Evolutionary conservation across 2,113 vertebrate genomes (phyloP).

Genomic region (Muntiacus reevesi): DNA sequence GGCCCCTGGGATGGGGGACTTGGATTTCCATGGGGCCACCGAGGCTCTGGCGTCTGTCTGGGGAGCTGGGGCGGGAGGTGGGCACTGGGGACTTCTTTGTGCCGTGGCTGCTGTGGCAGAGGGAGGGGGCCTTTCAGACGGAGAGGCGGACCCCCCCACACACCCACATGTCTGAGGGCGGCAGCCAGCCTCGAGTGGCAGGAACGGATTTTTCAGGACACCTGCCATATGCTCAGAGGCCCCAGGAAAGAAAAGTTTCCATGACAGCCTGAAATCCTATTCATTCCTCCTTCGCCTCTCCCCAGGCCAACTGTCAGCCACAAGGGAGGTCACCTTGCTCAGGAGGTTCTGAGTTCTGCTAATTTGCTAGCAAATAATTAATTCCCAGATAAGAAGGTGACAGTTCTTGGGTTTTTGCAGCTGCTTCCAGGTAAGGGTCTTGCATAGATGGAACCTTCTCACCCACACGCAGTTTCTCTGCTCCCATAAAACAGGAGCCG

Average conservation of each 20-base stretch:
- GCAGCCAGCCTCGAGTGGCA: conserved; percentile 69
- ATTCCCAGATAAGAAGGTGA: background rate
- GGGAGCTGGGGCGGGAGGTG: background rate
- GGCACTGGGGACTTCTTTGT: conserved; percentile 42
- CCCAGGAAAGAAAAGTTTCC: conserved; percentile 82
- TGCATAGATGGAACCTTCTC: background rate
- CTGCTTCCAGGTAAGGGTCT: background rate
- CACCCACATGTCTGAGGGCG: background rate
- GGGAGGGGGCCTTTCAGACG: background rate
- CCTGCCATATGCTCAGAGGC: conserved; percentile 84
- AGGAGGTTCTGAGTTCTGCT: background rate
- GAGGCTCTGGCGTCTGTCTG: background rate
- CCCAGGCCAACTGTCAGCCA: background rate
- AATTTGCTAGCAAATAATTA: background rate
- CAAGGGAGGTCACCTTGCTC: background rate
- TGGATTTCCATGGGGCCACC: background rate
- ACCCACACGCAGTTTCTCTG: background rate
- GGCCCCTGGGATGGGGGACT: background rate
- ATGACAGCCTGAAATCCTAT: conserved; percentile 62
- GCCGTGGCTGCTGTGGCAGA: background rate
- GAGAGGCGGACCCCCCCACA: conserved; percentile 12
- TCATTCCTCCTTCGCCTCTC: background rate
- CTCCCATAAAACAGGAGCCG: rapidly evolving
- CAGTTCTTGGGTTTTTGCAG: background rate
- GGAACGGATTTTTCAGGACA: conserved; percentile 76